Conservation (phyloP, 2,888 invertebrate genomes). For the Drosophila recens region DNA sequence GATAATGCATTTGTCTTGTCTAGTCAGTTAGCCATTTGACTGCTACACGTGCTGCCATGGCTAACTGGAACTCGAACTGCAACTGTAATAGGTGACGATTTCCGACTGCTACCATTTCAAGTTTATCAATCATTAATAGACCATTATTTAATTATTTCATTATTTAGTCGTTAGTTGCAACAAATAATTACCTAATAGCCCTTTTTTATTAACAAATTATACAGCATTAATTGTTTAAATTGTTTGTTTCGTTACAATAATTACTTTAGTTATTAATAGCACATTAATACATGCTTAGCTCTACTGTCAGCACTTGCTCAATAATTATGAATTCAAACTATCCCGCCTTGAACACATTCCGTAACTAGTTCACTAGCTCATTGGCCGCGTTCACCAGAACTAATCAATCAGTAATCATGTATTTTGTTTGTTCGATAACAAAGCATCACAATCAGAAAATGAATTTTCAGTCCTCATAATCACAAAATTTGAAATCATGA, state of each 20-base stretch:
- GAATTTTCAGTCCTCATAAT: no score
- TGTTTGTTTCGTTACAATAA: neutral
- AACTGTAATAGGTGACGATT: slow-evolving; percentile 16
- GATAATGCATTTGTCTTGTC: slow-evolving; percentile 30
- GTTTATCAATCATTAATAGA: slow-evolving; percentile 13
- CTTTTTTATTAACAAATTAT: neutral
- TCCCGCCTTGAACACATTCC: no score
- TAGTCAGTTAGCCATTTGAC: neutral
- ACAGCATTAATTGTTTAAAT: neutral
- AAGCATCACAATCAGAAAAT: no score
- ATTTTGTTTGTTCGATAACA: no score
- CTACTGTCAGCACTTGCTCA: neutral
- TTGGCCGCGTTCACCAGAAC: no score
- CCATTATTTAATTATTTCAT: no score
- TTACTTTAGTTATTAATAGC: neutral
- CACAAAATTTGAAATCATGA: no score
- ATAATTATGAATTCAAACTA: neutral
- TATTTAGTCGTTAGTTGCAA: neutral
- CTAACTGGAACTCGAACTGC: slow-evolving; percentile 21
- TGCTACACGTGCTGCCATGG: slow-evolving; percentile 11
- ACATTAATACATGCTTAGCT: no score
- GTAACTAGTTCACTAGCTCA: no score
- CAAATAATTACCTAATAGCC: neutral
- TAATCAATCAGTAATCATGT: no score
- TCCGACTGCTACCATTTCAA: slow-evolving; percentile 16